These are phyloP conservation scores for Matsumurasca onukii DNA, from an alignment of 1,140 invertebrate genomes.

Conservation along the genomic window DNA sequence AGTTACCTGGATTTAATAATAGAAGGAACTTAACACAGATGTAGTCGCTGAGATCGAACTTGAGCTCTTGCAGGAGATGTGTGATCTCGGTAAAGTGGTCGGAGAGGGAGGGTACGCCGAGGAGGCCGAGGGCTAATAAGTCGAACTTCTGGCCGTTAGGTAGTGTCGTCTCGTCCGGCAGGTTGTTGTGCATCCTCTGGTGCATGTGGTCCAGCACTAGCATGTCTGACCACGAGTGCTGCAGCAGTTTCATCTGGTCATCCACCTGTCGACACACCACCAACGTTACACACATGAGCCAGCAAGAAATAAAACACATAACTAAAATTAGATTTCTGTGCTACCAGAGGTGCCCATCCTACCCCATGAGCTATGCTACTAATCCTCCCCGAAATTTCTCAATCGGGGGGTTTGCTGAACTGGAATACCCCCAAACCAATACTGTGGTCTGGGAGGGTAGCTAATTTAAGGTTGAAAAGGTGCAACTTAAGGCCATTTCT, in stretches of 20 bases:
- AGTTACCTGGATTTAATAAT: slow-evolving; percentile 96
- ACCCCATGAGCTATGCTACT: not conserved
- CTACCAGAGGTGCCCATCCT: not conserved
- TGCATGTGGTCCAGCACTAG: slow-evolving; percentile 94
- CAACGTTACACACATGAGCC: not conserved
- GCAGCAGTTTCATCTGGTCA: slow-evolving; percentile 97
- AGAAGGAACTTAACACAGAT: slow-evolving; percentile 97
- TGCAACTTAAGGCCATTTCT: no score
- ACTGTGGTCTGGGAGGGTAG: no score
- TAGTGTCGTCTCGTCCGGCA: slow-evolving; percentile 88
- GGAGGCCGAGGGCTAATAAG: slow-evolving; percentile 83
- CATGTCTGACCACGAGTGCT: slow-evolving; percentile 98
- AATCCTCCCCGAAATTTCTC: no score
- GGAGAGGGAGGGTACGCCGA: slow-evolving; percentile 82
- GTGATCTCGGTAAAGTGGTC: slow-evolving; percentile 91
- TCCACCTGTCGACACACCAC: slow-evolving; percentile 71
- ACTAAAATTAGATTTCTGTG: not conserved
- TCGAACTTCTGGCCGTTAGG: slow-evolving; percentile 96
- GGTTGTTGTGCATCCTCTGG: slow-evolving; percentile 90
- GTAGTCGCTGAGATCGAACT: slow-evolving; percentile 94
- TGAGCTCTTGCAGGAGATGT: slow-evolving; percentile 86
- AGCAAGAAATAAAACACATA: no score
- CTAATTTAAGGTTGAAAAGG: no score
- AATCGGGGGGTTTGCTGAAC: no score
- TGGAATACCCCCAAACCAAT: no score